Conservation (phyloP, 2,113 vertebrate genomes). For the Macrotus californicus region DNA sequence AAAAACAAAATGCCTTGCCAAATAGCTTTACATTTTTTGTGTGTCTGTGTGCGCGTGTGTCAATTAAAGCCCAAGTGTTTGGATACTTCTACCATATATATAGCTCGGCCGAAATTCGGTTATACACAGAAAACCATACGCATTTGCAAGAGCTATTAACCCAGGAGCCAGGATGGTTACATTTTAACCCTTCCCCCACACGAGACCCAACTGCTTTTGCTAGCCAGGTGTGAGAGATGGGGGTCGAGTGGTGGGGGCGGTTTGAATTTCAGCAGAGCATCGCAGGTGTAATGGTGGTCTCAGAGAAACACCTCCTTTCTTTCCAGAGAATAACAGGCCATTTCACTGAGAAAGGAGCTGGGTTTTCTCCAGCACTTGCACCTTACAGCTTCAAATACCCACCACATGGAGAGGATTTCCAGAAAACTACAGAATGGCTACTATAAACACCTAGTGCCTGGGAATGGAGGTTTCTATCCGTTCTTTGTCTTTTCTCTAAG, state of each 20-base stretch:
- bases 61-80: conserved; percentile 58
- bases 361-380: conserved; percentile 31
- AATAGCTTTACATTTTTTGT: conserved; percentile 34
- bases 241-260: neutral
- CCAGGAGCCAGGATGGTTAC: neutral
- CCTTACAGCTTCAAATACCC: neutral
- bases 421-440: neutral
- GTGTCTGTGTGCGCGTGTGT: neutral
- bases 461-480: neutral
- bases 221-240: conserved; percentile 20
- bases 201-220: neutral
- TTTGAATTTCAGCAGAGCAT: conserved; percentile 11
- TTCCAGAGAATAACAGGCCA: conserved; percentile 17
- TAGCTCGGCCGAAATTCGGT: conserved; percentile 22
- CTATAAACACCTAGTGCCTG: neutral
- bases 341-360: conserved; percentile 8
- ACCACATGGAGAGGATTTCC: neutral
- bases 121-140: neutral
- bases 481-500: neutral
- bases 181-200: neutral
- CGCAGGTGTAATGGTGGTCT: conserved; percentile 39
- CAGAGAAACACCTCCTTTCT: conserved; percentile 56
- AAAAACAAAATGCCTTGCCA: conserved; percentile 70
- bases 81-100: conserved; percentile 22
- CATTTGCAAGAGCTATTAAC: conserved; percentile 8